Evolutionary conservation across 1,140 invertebrate genomes (phyloP), one percentile per base, ranked within the genome.

Genomic region (Paraescarpia echinospica): DNA sequence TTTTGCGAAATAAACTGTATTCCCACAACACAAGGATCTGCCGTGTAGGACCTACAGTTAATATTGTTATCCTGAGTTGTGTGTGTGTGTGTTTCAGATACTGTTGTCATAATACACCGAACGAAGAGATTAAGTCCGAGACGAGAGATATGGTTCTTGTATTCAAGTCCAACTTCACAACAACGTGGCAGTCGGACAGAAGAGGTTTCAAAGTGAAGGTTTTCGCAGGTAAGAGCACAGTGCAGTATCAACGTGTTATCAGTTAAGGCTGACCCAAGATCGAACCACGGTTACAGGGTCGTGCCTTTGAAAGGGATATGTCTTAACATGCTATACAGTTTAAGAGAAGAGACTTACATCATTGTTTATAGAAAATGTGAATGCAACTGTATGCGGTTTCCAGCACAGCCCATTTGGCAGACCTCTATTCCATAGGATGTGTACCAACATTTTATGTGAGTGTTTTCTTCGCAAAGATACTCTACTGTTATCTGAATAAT

Each of bases 131-230:
- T 90, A 90, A 34, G 35, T 90, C 89, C 4, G 89, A 90, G 2
- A 90, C 89, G 5, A 90, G 35, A 34, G 89, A 90, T 5, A 90
- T 90, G 33, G 27, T 35, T 34, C 34, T 90, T 31, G 27, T 90
- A 34, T 90, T 90, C 35, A 90, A 90, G 89, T 34, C 34, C 14
- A 35, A 90, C n/a, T 90, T 90, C 35, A 34, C 89, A 34, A 90
- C 89, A 22, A 90, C 33, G 14, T 90, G 5, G 1, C 1, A 90
- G 27, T 18, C 0, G 0, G 27, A 34, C 18, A 90, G 89, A 22
- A 90, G 33, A 90, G 89, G 89, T 22, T 90, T 90, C n/a, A 90
- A 90, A 35, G 89, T 35, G 35, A 33, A 34, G 35, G 35, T 90
- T 18, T 12, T 34, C 14, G 89, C 89, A 34, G 35, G 89, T 90